Percentiles rank a stretch among this genome's conserved stretches.
Evolutionary conservation across 2,797 vertebrate species (phyloP).

Genomic region (Lagodon rhomboides): DNA sequence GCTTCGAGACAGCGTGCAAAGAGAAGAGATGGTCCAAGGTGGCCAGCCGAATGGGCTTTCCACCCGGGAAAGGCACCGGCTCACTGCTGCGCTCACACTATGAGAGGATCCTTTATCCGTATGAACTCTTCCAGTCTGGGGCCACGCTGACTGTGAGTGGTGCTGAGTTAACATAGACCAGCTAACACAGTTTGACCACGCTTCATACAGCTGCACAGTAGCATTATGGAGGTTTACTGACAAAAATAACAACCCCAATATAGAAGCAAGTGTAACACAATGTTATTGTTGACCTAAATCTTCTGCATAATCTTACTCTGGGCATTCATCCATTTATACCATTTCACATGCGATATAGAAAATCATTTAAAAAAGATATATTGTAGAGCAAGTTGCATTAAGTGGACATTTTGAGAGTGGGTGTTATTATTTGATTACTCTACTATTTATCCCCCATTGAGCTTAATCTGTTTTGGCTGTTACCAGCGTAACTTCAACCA

Average conservation of each 20-base stretch:
- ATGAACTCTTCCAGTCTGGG: slow-evolving; percentile 97
- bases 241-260: background rate
- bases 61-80: slow-evolving; percentile 93
- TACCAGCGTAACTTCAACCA: background rate
- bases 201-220: background rate
- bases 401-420: background rate
- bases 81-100: slow-evolving; percentile 95
- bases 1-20: slow-evolving; percentile 94
- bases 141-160: slow-evolving; percentile 91
- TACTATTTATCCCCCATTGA: background rate
- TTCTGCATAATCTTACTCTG: background rate
- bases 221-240: background rate
- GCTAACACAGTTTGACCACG: background rate
- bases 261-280: background rate
- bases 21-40: slow-evolving; percentile 98
- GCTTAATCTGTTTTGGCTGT: background rate
- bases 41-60: slow-evolving; percentile 93
- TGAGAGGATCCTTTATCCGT: slow-evolving; percentile 96
- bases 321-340: background rate
- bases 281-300: background rate
- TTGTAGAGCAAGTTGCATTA: background rate
- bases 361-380: background rate
- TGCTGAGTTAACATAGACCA: background rate
- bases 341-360: background rate
- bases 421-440: slow-evolving; percentile 7